phyloP scores from a whole-genome alignment of 64 coral and sea anemone genomes.

The Pocillopora damicornis region DNA sequence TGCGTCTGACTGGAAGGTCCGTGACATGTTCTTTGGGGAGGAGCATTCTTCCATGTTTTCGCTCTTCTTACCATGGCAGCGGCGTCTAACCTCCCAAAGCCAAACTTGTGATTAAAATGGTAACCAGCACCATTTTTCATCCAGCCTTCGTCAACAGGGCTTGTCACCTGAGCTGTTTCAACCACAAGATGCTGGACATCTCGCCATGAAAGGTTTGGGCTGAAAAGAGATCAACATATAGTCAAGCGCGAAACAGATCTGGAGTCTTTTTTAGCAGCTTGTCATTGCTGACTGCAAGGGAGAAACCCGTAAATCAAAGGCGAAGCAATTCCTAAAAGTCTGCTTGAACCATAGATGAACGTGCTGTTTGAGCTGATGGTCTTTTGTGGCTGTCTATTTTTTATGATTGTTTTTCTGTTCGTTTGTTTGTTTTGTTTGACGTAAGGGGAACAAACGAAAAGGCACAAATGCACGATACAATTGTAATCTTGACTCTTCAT shows the following conservation, averaged over 20 bases:
- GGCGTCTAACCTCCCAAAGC: conserved; percentile 88
- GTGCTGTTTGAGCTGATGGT: too few relatives aligned
- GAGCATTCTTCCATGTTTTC: conserved; percentile 84
- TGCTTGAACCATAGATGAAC: too few relatives aligned
- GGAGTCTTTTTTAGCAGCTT: too few relatives aligned
- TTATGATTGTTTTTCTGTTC: too few relatives aligned
- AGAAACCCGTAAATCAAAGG: too few relatives aligned
- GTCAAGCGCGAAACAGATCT: too few relatives aligned
- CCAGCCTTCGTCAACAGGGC: conserved; percentile 91
- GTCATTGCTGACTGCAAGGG: too few relatives aligned
- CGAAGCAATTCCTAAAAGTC: too few relatives aligned
- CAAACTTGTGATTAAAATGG: conserved; percentile 95
- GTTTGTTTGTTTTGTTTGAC: too few relatives aligned
- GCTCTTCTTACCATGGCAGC: conserved; percentile 81
- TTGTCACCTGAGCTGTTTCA: conserved; percentile 86
- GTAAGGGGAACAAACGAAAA: not conserved
- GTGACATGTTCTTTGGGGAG: conserved; percentile 66
- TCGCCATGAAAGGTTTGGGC: conserved; percentile 79
- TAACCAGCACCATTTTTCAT: conserved; percentile 95
- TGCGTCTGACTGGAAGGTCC: conserved; percentile 91
- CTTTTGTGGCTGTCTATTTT: too few relatives aligned
- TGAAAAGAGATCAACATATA: conserved; percentile 7
- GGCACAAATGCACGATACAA: not conserved
- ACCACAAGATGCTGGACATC: conserved; percentile 86
- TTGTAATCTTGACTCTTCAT: not conserved